phyloP scores from a whole-genome alignment of 2,888 invertebrate species.

The Antheraea assamensis region DNA sequence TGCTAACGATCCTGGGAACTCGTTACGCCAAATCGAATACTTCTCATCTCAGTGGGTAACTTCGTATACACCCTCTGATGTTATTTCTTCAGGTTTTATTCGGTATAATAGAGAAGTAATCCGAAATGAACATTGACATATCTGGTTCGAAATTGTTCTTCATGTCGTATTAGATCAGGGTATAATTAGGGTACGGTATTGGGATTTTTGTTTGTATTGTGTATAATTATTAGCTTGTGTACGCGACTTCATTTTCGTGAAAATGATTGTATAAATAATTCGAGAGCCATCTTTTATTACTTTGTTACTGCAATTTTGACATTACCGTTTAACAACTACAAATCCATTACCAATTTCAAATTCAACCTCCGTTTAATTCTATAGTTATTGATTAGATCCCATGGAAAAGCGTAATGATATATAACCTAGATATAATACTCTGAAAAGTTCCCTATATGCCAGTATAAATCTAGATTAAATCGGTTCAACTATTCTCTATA shows the following conservation, averaged over 20 bases:
- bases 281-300: too few relatives aligned
- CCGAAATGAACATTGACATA: neutral
- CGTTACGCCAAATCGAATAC: slow-evolving; percentile 42
- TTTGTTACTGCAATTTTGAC: too few relatives aligned
- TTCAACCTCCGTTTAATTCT: too few relatives aligned
- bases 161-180: neutral
- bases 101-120: slow-evolving; percentile 6
- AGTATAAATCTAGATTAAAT: too few relatives aligned
- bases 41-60: slow-evolving; percentile 33
- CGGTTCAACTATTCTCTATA: too few relatives aligned
- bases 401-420: too few relatives aligned
- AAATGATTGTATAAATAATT: too few relatives aligned
- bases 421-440: too few relatives aligned
- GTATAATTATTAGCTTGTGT: neutral
- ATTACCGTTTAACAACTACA: too few relatives aligned
- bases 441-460: too few relatives aligned
- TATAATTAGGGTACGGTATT: neutral
- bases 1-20: slow-evolving; percentile 42
- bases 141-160: neutral
- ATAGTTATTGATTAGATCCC: too few relatives aligned
- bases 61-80: slow-evolving; percentile 13
- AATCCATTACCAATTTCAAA: too few relatives aligned
- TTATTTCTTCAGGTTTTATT: slow-evolving; percentile 12
- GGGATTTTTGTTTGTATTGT: neutral
- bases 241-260: neutral